Base-by-base conservation (phyloP, 1,140 invertebrate species). In the Cotesia chilonis region DNA sequence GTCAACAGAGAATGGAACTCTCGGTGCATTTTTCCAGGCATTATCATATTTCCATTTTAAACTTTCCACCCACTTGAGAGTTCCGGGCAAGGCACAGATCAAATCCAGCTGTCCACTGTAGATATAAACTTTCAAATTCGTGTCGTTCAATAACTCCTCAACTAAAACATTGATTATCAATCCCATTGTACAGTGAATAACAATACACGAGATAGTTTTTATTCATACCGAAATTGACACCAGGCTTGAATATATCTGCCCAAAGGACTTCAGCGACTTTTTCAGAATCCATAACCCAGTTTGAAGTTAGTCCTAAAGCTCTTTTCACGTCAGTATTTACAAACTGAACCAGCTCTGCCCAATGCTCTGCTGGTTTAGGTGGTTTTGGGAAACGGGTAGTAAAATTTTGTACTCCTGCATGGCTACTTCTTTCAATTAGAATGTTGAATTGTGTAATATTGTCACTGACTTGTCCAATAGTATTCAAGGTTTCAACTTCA, bases 41-140 rank as follows among this genome's bases (percentile, higher is more conserved):
- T 84, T 37, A 55, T 4, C 17, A 64, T 37, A 12, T 14, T 59
- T 17, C 91, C 91, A 96, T 17, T 90, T 83, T 71, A 95, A 85
- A 12, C 88, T 87, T 52, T 93, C 89, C 4, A 95, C 90, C 94
- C 94, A 96, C 6, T 88, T 81, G 17, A 91, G 83, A 68, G 91
- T 91, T 47, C 92, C 92, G 55, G 90, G 87, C 7, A 91, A 92
- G 70, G 92, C 91, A 4, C 92, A 92, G 79, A 94, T 94, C 4
- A 94, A 85, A 80, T 94, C 93, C 83, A 91, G 76, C 71, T 90
- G 90, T 20, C 93, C 94, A 77, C 87, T 92, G 78, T 92, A 92
- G 38, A 94, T 92, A 20, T 88, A 89, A 0, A 94, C 87, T 54
- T 89, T 88, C 10, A 95, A 81, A 66, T 89, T 78, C 0, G 93